Conservation (phyloP, 2,113 vertebrate species). For the Panthera tigris region DNA sequence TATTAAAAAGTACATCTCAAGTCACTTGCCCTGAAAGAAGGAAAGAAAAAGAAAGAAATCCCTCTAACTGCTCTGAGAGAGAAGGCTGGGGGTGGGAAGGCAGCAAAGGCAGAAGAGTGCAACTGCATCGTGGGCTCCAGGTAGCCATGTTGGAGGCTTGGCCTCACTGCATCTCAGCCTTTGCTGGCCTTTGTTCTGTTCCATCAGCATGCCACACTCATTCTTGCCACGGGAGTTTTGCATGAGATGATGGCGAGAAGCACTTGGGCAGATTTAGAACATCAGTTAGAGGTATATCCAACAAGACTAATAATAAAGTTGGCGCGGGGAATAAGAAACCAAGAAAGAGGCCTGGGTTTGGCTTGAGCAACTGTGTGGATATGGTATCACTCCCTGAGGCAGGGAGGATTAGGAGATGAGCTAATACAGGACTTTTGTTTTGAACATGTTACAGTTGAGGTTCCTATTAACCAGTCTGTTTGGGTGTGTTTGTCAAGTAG, state of each 20-base stretch:
- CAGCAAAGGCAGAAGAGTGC: not conserved
- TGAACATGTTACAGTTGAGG: not conserved
- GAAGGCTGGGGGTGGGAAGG: too few relatives aligned
- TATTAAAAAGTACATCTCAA: not conserved
- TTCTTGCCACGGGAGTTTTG: not conserved
- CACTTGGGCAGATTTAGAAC: not conserved
- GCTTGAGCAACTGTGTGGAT: not conserved
- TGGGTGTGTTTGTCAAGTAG: not conserved
- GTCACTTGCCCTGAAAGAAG: not conserved
- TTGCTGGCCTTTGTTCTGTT: not conserved
- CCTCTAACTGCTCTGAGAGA: not conserved
- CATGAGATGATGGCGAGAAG: not conserved
- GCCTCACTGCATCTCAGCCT: rapidly evolving
- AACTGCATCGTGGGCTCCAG: too few relatives aligned
- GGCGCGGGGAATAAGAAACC: not conserved
- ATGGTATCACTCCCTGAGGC: not conserved
- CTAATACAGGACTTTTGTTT: not conserved
- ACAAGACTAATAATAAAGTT: not conserved
- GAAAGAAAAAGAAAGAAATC: not conserved
- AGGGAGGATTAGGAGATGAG: not conserved
- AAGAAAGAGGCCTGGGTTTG: not conserved
- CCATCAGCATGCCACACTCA: rapidly evolving
- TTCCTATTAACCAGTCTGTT: not conserved
- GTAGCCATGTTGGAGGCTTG: not conserved
- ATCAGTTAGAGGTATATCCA: not conserved